These are phyloP conservation scores for Trachemys scripta DNA, from an alignment of 2,113 vertebrate genomes.

Conservation along the genomic window DNA sequence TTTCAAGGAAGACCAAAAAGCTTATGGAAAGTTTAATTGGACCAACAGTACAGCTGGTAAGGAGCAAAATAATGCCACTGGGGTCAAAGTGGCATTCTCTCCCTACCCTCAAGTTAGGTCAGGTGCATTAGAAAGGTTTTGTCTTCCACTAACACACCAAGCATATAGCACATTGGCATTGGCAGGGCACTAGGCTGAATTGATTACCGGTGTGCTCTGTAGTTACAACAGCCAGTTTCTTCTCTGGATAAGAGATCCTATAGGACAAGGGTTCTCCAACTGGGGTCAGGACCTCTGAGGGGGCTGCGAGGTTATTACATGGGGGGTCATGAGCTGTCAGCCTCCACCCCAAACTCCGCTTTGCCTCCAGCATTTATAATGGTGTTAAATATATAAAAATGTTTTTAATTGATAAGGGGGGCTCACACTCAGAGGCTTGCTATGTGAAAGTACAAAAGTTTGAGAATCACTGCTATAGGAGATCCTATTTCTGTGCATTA, in stretches of 20 bases:
- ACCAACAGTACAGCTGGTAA: neutral
- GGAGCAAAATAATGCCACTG: neutral
- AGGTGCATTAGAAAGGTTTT: neutral
- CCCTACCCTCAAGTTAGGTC: neutral
- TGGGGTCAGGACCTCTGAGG: too few species aligned
- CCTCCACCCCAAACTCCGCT: too few species aligned
- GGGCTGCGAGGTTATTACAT: too few species aligned
- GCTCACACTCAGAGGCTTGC: too few species aligned
- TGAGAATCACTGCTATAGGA: neutral
- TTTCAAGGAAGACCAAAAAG: neutral
- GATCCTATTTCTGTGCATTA: neutral
- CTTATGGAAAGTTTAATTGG: neutral
- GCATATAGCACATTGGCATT: neutral
- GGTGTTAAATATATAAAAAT: too few species aligned
- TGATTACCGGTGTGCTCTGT: neutral
- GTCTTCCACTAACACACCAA: neutral
- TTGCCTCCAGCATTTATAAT: too few species aligned
- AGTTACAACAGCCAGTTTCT: neutral
- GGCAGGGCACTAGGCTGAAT: neutral
- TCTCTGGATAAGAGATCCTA: neutral
- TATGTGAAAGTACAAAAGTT: too few species aligned
- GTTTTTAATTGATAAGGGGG: too few species aligned
- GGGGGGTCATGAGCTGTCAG: too few species aligned
- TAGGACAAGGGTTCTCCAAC: too few species aligned
- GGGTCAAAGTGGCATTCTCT: neutral